phyloP scores from a whole-genome alignment of 1,140 invertebrate genomes.

The Drosophila orosa region DNA sequence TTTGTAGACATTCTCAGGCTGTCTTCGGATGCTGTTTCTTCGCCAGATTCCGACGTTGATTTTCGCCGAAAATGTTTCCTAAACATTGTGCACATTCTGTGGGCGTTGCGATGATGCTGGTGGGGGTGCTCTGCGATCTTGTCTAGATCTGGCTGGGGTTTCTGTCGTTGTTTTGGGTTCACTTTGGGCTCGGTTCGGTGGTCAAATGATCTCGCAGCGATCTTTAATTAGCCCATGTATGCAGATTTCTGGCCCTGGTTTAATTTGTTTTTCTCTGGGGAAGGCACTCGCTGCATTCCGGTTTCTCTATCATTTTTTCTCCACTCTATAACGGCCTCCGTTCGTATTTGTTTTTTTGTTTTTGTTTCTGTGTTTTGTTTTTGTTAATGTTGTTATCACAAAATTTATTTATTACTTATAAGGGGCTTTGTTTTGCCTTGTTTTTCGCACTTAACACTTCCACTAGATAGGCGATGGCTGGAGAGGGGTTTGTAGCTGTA shows the following conservation, averaged over 20 bases:
- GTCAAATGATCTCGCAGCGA: constrained; percentile 45
- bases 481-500: constrained; percentile 38
- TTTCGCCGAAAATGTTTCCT: constrained; percentile 84
- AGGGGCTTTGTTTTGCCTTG: constrained; percentile 40
- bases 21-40: constrained; percentile 28
- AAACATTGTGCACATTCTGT: constrained; percentile 84
- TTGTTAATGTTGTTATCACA: constrained; percentile 65
- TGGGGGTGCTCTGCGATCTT: constrained; percentile 32
- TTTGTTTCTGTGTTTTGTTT: constrained; percentile 40
- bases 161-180: constrained; percentile 28
- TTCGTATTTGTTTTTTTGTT: constrained; percentile 41
- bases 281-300: constrained; percentile 28
- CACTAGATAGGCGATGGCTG: constrained; percentile 58
- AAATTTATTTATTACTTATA: constrained; percentile 53
- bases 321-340: constrained; percentile 8
- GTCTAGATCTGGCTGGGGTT: constrained; percentile 18
- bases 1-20: constrained; percentile 68
- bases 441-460: constrained; percentile 67
- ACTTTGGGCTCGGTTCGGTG: constrained; percentile 34
- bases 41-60: constrained; percentile 57
- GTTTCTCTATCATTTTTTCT: constrained; percentile 40
- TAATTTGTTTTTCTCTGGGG: constrained; percentile 10
- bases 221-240: constrained; percentile 72
- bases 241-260: constrained; percentile 36
- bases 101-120: constrained; percentile 49